Conservation (phyloP, 1,140 invertebrate species). For the Spodoptera litura region DNA sequence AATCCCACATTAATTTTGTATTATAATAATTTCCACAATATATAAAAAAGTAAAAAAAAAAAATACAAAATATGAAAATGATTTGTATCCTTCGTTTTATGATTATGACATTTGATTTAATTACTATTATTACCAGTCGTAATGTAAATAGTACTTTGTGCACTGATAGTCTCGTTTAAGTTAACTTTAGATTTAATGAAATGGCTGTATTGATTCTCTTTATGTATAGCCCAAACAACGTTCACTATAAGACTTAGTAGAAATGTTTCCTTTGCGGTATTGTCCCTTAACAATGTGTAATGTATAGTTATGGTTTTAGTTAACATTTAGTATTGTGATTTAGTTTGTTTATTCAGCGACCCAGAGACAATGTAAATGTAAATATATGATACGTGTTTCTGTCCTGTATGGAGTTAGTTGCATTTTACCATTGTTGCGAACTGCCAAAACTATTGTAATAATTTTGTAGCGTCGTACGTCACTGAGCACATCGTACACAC, state of each 20-base stretch:
- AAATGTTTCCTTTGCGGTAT: slow-evolving; percentile 65
- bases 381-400: slow-evolving; percentile 79
- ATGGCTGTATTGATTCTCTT: slow-evolving; percentile 76
- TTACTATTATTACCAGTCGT: slow-evolving; percentile 70
- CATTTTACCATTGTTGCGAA: slow-evolving; percentile 85
- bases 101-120: slow-evolving; percentile 60
- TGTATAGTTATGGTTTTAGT: slow-evolving; percentile 70
- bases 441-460: slow-evolving; percentile 84
- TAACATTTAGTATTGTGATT: slow-evolving; percentile 65
- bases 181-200: slow-evolving; percentile 72
- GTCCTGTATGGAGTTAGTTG: slow-evolving; percentile 76
- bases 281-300: slow-evolving; percentile 60
- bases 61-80: slow-evolving; percentile 66
- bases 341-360: slow-evolving; percentile 55
- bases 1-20: slow-evolving; percentile 67
- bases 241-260: slow-evolving; percentile 69
- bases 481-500: slow-evolving; percentile 8
- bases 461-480: slow-evolving; percentile 75
- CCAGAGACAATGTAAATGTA: slow-evolving; percentile 71
- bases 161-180: slow-evolving; percentile 81
- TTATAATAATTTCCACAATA: slow-evolving; percentile 68
- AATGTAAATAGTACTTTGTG: slow-evolving; percentile 80
- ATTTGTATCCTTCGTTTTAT: slow-evolving; percentile 63
- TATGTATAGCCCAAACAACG: slow-evolving; percentile 68
- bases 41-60: slow-evolving; percentile 76